Conservation (phyloP, 2,113 vertebrate species). For the Otus sunia region DNA sequence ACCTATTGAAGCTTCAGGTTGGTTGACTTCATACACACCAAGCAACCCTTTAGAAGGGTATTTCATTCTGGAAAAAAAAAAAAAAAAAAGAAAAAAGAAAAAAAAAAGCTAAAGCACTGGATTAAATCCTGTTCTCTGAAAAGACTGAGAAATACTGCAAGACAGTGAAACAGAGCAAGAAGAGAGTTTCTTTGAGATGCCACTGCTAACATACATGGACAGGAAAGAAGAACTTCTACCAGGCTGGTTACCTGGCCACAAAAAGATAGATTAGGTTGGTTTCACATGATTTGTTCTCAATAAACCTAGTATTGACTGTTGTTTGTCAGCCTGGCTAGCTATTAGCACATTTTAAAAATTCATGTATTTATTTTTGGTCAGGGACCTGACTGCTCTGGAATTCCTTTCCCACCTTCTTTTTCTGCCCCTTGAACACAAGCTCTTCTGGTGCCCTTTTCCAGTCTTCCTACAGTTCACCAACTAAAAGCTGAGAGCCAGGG, state of each 20-base stretch:
- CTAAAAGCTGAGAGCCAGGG: not conserved
- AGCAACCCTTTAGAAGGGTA: not conserved
- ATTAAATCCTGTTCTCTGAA: not conserved
- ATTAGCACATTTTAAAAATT: not conserved
- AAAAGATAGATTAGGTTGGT: not conserved
- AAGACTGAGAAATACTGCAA: not conserved
- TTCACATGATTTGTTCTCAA: not conserved
- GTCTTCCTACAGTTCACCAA: not conserved
- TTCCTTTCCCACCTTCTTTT: not conserved
- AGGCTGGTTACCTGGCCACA: not conserved
- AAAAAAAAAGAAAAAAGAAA: not conserved
- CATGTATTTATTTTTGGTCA: not conserved
- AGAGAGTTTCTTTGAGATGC: not conserved
- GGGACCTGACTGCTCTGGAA: not conserved
- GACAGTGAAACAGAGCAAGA: not conserved
- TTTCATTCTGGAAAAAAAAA: not conserved
- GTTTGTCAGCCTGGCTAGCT: not conserved
- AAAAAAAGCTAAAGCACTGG: not conserved
- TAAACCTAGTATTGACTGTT: not conserved
- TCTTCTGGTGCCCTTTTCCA: not conserved
- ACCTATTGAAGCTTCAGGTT: not conserved
- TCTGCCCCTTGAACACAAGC: not conserved
- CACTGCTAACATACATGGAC: rapidly evolving
- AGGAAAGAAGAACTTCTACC: not conserved
- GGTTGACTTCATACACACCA: not conserved